Percentiles rank a stretch among this genome's conserved stretches.
Evolutionary conservation across 2,888 invertebrate species (phyloP).

Genomic region (Tetropium fuscum): DNA sequence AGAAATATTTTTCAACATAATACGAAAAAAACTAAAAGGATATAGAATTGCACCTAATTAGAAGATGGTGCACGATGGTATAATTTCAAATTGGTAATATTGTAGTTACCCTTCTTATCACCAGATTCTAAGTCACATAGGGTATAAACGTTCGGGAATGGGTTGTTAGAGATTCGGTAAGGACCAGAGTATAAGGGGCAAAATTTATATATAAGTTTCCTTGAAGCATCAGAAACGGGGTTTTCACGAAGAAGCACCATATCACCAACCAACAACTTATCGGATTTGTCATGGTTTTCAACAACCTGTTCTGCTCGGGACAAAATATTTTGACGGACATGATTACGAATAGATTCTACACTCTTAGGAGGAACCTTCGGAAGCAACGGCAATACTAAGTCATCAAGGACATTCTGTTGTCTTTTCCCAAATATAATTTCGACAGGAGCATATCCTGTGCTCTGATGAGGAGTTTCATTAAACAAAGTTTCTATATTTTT

Average conservation of each 20-base stretch:
- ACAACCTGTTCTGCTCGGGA: neutral
- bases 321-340: neutral
- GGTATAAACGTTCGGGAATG: constrained; percentile 19
- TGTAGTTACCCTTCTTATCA: constrained; percentile 16
- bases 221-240: constrained; percentile 14
- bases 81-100: constrained; percentile 23
- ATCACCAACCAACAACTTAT: constrained; percentile 5
- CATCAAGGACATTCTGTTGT: neutral
- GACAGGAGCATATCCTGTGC: constrained; percentile 20
- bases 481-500: constrained; percentile 8
- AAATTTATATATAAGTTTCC: constrained; percentile 19
- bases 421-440: constrained; percentile 16
- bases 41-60: too few species aligned
- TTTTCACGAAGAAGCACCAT: constrained; percentile 11
- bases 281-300: neutral
- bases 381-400: neutral
- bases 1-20: too few species aligned
- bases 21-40: too few species aligned
- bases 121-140: constrained; percentile 1
- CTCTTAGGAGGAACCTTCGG: neutral
- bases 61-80: too few species aligned
- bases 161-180: neutral
- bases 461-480: constrained; percentile 28
- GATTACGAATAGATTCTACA: neutral
- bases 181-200: constrained; percentile 24